Evolutionary conservation across 2,113 vertebrate species (phyloP), one percentile per base, ranked within the genome.

Genomic region (Gallinago undulata): DNA sequence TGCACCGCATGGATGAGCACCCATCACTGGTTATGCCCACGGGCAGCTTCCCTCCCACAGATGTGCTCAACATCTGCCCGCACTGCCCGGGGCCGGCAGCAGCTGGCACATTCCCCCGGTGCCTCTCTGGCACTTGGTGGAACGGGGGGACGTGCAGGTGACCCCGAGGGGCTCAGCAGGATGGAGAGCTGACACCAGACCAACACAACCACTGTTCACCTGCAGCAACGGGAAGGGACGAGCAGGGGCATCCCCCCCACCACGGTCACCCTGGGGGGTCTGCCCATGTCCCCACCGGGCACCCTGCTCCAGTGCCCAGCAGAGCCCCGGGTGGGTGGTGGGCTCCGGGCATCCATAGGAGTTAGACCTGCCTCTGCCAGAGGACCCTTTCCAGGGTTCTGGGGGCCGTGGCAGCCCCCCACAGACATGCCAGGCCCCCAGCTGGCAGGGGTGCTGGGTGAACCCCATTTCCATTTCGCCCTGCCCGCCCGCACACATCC

Each of bases 251-350:
- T 27, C 33, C 22, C 41, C 37, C 30, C 0, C 1, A 2, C 39
- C 8, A 0, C 1, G 0, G 43, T 50, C 1, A 0, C 19, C 28
- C 37, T 13, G 43, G n/a, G 45, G 21, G 13, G 16, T 74, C 74
- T 92, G 78, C 74, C 50, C 70, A 19, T 1, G 0, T 30, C 41
- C 33, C 68, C 64, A 27, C 2, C 0, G 2, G 43, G 23, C 43
- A 69, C 59, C 35, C 27, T 10, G 7, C 19, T 37, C 37, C 43
- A 47, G 33, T 0, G 14, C 48, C 45, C 73, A 47, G n/a, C 2
- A 0, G 39, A 56, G 56, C 19, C 35, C 43, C 22, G 10, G 22
- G 28, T 0, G 1, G 43, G 13, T 0, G 0, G 24, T 7, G 19
- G 39, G 75, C 10, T 67, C 45, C 2, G 2, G 24, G 27, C 15